Conservation (phyloP, 2,113 vertebrate genomes). For the Excalfactoria chinensis region DNA sequence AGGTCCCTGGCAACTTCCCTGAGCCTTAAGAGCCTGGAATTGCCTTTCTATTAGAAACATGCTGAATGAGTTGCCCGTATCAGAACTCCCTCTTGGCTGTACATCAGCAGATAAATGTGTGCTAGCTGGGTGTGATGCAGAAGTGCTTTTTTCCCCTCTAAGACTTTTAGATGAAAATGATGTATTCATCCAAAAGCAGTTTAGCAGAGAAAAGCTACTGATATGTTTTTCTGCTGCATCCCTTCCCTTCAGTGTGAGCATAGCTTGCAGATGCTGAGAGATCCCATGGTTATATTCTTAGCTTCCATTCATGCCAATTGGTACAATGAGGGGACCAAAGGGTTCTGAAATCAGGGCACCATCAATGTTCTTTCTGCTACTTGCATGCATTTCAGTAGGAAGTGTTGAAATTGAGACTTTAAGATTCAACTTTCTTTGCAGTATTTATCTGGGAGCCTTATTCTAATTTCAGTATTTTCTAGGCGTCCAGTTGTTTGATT, state of each 20-base stretch:
- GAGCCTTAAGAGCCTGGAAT: background rate
- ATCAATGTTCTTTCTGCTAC: background rate
- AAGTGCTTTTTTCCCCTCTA: background rate
- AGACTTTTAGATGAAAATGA: background rate
- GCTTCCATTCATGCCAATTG: background rate
- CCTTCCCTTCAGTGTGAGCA: background rate
- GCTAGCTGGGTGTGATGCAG: background rate
- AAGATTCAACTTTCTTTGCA: background rate
- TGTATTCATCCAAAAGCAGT: background rate
- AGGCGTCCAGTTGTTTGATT: background rate
- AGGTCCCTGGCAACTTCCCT: background rate
- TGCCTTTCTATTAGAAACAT: background rate
- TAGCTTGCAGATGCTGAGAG: slow-evolving; percentile 11
- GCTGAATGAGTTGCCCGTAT: background rate
- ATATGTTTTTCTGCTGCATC: no score
- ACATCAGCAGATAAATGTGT: background rate
- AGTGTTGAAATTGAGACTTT: background rate
- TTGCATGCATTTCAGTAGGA: background rate
- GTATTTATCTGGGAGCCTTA: background rate
- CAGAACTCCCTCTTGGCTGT: background rate
- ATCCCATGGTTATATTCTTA: background rate
- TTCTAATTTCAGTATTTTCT: slow-evolving; percentile 18
- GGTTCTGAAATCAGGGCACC: background rate
- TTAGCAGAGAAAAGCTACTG: background rate
- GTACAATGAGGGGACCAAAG: background rate